Evolutionary conservation across 2,113 vertebrate species (phyloP), one percentile per base, ranked within the genome.

Genomic region (Syngnathus scovelli): DNA sequence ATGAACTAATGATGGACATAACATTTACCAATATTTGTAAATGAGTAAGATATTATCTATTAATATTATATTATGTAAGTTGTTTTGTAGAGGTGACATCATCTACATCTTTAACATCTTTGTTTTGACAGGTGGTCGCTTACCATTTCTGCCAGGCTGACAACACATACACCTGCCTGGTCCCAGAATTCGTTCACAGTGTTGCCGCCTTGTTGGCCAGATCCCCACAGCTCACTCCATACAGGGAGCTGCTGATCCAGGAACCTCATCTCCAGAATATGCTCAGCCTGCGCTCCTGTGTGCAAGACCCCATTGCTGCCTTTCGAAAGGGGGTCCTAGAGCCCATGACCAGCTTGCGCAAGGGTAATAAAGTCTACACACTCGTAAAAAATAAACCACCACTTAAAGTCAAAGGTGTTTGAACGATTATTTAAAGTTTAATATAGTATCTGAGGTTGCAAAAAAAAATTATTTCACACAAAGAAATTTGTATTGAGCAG

Each of bases 141-240:
- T 99, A 98, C 74, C 97, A 99, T 79, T 99, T 97, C 85, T 99
- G 97, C 78, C 97, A 99, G 83, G 96, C 97, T 0, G 97, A 99
- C 85, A 99, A 99, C 89, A 96, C 97, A 0, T 99, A 99, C 88
- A 99, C 97, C 0, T 99, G 97, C 75, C 93, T 99, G 4, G 97
- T 99, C 27, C 96, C 97, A 0, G 97, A 99, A 81, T 96, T 99
- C 0, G 97, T 98, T 68, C 97, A 99, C 89, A 99, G 96, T 9
- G 74, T 96, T 4, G 94, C 96, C 0, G 96, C 97, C 58, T 77
- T 99, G 73, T 92, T 99, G 21, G 95, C 96, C 77, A 93, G 97
- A 66, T 93, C 93, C 0, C 93, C 89, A 1, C 94, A 93, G 67
- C 80, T 99, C 8, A 23, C 83, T 0, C 90, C 93, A 0, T 99